phyloP scores from a whole-genome alignment of 2,888 invertebrate genomes.

The Phytoseiulus persimilis region DNA sequence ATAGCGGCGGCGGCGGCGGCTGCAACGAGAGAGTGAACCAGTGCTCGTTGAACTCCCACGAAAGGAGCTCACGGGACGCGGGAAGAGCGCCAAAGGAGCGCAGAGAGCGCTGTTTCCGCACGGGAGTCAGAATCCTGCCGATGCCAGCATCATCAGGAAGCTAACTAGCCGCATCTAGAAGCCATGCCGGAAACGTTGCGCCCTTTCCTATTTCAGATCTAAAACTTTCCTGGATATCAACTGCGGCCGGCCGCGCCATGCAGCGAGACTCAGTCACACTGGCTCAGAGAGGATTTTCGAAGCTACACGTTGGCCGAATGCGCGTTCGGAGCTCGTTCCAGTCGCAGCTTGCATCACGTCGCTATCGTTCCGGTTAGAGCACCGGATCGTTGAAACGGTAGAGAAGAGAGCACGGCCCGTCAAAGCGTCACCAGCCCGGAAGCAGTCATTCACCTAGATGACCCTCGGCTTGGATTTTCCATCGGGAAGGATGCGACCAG shows the following conservation, averaged over 20 bases:
- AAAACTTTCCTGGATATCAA: not conserved
- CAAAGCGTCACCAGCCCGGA: no score
- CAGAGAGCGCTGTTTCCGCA: not conserved
- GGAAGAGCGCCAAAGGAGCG: not conserved
- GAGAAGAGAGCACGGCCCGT: no score
- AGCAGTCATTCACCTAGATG: no score
- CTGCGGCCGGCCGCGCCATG: not conserved
- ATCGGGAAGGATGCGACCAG: no score
- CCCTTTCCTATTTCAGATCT: not conserved
- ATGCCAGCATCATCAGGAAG: not conserved
- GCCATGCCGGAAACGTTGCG: not conserved
- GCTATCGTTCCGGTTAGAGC: no score
- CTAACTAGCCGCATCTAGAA: not conserved
- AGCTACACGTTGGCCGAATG: not conserved
- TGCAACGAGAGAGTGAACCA: not conserved
- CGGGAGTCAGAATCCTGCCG: not conserved
- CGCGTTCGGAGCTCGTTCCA: not conserved
- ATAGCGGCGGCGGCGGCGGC: not conserved
- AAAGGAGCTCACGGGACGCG: not conserved
- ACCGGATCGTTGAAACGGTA: no score
- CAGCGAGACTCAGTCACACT: not conserved
- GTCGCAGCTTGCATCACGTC: not conserved
- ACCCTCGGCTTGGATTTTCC: no score
- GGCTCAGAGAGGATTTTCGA: not conserved
- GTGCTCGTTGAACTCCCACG: not conserved